These are phyloP conservation scores for Pseudomyrmex cubaensis DNA, from an alignment of 1,140 invertebrate genomes.

Conservation along the genomic window DNA sequence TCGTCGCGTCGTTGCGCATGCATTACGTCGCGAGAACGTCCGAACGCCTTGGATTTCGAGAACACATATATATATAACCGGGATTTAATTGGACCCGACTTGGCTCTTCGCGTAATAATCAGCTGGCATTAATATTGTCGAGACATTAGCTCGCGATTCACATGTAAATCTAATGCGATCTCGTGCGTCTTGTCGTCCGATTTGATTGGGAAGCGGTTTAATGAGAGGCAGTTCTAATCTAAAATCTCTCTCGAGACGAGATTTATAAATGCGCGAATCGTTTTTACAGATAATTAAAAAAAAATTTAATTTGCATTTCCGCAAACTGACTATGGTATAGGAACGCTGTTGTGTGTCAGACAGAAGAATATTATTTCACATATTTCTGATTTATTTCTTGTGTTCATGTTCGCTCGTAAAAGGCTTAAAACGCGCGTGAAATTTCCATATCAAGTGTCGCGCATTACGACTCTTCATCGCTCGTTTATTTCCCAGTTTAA, in stretches of 20 bases:
- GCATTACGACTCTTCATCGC: background rate
- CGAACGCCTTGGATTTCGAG: background rate
- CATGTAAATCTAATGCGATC: conserved; percentile 1
- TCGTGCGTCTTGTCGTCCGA: background rate
- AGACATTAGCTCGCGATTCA: background rate
- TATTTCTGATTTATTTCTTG: background rate
- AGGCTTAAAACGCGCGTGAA: background rate
- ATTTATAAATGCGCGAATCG: too few species aligned
- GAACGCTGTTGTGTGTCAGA: too few species aligned
- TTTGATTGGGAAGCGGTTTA: too few species aligned
- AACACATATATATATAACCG: background rate
- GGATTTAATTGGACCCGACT: background rate
- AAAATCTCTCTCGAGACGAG: too few species aligned
- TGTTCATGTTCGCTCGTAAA: background rate
- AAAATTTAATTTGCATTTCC: too few species aligned
- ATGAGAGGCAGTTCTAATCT: too few species aligned
- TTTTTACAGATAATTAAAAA: too few species aligned
- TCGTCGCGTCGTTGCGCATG: conserved; percentile 25
- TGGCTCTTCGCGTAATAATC: background rate
- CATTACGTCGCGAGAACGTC: conserved; percentile 8
- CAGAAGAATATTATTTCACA: background rate
- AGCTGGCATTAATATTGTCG: background rate
- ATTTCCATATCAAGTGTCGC: background rate
- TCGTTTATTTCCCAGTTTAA: background rate
- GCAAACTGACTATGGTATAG: too few species aligned